Evolutionary conservation across 2,113 vertebrate species (phyloP).

Genomic region (Tragelaphus imberbis): DNA sequence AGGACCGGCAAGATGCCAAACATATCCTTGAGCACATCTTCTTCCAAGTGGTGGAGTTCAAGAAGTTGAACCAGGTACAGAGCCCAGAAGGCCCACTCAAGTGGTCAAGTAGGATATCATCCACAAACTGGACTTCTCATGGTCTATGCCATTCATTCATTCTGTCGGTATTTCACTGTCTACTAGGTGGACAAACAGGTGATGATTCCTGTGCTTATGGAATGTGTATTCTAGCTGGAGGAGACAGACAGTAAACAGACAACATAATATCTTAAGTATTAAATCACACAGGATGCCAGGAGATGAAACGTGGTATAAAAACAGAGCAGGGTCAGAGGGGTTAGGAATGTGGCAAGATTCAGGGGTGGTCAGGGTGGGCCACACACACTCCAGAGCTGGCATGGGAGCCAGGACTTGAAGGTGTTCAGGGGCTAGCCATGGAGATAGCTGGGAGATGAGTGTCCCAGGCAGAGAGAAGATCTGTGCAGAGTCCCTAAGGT

Average conservation of each 20-base stretch:
- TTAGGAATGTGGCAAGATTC: background rate
- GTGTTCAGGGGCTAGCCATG: background rate
- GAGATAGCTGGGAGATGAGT: background rate
- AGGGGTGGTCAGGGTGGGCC: background rate
- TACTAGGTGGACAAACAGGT: background rate
- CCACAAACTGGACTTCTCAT: background rate
- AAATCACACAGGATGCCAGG: background rate
- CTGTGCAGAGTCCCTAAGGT: background rate
- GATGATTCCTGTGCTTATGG: background rate
- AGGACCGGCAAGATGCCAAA: slow-evolving; percentile 92
- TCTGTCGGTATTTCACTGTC: background rate
- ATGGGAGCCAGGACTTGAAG: background rate
- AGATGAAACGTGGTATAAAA: background rate
- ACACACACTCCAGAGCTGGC: background rate
- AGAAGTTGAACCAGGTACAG: slow-evolving; percentile 95
- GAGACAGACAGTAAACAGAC: background rate
- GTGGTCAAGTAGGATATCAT: background rate
- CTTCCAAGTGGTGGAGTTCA: slow-evolving; percentile 98
- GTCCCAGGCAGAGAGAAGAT: background rate
- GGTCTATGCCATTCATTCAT: background rate
- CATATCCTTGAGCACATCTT: slow-evolving; percentile 95
- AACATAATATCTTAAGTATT: background rate
- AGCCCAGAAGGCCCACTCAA: background rate
- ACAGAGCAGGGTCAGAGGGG: background rate
- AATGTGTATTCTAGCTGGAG: background rate